Percentiles rank a stretch among this genome's conserved stretches.
Evolutionary conservation across 2,888 invertebrate genomes (phyloP).

Genomic region (Callosobruchus maculatus): DNA sequence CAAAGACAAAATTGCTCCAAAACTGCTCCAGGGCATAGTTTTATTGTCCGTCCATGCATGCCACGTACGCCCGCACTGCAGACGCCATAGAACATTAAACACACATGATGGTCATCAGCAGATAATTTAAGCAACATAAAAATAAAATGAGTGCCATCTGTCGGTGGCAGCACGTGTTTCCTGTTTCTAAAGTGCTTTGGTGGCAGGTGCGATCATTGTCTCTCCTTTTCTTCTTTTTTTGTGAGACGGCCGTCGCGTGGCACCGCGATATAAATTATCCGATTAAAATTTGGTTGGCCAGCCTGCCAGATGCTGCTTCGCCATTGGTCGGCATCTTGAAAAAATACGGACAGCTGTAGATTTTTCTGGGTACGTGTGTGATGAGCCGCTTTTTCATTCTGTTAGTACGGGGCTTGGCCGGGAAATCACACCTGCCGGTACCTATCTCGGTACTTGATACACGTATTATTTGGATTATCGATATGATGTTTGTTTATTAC

Average conservation of each 20-base stretch:
- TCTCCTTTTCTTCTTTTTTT: constrained; percentile 31
- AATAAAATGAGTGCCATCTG: constrained; percentile 23
- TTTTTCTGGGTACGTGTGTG: not conserved
- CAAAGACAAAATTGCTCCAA: no score
- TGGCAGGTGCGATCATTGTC: constrained; percentile 31
- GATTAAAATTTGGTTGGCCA: constrained; percentile 33
- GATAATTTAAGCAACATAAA: constrained; percentile 1
- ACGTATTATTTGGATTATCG: not conserved
- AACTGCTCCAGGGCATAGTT: no score
- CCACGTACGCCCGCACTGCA: not conserved
- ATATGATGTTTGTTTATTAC: no score
- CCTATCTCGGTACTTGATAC: not conserved
- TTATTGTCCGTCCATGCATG: no score
- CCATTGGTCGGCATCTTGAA: constrained; percentile 1
- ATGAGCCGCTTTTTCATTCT: not conserved
- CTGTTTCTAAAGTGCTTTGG: constrained; percentile 24
- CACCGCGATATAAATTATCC: constrained; percentile 35
- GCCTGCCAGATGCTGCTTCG: constrained; percentile 27
- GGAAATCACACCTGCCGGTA: not conserved
- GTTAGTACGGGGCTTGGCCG: not conserved
- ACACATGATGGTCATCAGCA: constrained; percentile 1
- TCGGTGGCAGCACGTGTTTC: constrained; percentile 29
- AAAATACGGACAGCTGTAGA: constrained; percentile 3
- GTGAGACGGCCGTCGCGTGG: constrained; percentile 33
- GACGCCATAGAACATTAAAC: not conserved